Percentiles rank a stretch among this genome's conserved stretches.
These are phyloP conservation scores for Camelus dromedarius DNA, from an alignment of 2,113 vertebrate species.

Conservation along the genomic window DNA sequence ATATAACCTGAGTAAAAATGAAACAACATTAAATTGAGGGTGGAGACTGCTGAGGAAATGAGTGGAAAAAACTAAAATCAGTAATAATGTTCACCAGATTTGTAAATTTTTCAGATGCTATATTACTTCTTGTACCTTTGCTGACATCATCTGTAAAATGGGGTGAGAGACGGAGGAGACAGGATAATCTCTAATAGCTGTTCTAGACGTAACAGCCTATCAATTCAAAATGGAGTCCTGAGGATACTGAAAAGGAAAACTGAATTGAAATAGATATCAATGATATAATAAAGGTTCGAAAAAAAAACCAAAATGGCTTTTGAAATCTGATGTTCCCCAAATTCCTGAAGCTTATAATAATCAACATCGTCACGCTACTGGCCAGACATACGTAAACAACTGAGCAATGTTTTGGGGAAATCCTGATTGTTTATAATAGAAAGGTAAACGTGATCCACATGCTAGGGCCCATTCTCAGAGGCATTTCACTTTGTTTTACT, in stretches of 20 bases:
- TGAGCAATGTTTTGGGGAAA: neutral
- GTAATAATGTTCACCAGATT: neutral
- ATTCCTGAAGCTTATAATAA: neutral
- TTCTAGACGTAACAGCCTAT: neutral
- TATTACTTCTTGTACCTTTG: neutral
- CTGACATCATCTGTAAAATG: neutral
- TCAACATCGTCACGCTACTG: neutral
- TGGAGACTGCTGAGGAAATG: neutral
- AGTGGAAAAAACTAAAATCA: neutral
- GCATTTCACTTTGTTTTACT: neutral
- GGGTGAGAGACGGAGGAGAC: neutral
- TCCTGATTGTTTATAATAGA: neutral
- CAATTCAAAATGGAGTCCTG: neutral
- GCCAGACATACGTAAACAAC: neutral
- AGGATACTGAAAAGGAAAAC: neutral
- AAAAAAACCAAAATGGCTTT: neutral
- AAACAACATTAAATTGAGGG: neutral
- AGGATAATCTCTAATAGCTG: neutral
- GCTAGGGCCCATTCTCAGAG: neutral
- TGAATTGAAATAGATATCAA: neutral
- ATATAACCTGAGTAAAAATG: conserved; percentile 18
- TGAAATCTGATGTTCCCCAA: neutral
- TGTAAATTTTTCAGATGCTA: neutral
- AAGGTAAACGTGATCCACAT: neutral
- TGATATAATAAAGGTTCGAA: neutral